Evolutionary conservation across 2,113 vertebrate genomes (phyloP), one percentile per base, ranked within the genome.

Genomic region (Oreocharis arfaki): DNA sequence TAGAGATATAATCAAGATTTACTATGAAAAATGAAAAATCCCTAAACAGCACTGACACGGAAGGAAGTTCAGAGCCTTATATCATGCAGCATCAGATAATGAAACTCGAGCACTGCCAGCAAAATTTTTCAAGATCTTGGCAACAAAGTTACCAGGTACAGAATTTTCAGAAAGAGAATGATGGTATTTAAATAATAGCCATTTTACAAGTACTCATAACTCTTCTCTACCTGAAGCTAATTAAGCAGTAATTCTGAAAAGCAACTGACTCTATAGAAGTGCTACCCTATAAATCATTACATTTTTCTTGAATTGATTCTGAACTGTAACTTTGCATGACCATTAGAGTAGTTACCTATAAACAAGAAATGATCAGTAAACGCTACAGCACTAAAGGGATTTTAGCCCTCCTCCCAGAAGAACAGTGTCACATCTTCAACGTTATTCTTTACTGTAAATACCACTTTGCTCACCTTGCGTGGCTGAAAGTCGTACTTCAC

Each of bases 401-500:
- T 82, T 87, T 18, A 85, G 32, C 16, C 21, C 17, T 52, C 41
- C 26, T 75, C 17, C 32, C 28, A 73, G 44, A 65, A 52, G 9
- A 15, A 63, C 19, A 26, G 6, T 46, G 35, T 39, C 50, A 52
- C 21, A 65, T 23, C 27, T 63, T 35, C 52, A 56, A 8, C 42
- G 33, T 14, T 47, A 42, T 28, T 81, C 35, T 60, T 70, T 37
- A 37, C 17, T 49, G 6, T 14, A 26, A 85, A 67, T 19, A 80
- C 4, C 41, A 10, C 35, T 76, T 60, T 10, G 49, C 97, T 98
- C 98, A 99, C 99, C 98, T 99, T 99, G 64, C 99, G 98, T 57
- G 99, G 99, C 90, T 99, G 99, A 93, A 99, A 99, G 96, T 99
- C 99, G 4, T 99, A 99, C 89, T 99, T 99, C 77, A 99, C 99